Evolutionary conservation across 2,888 invertebrate species (phyloP).

Genomic region (Tyria jacobaeae): DNA sequence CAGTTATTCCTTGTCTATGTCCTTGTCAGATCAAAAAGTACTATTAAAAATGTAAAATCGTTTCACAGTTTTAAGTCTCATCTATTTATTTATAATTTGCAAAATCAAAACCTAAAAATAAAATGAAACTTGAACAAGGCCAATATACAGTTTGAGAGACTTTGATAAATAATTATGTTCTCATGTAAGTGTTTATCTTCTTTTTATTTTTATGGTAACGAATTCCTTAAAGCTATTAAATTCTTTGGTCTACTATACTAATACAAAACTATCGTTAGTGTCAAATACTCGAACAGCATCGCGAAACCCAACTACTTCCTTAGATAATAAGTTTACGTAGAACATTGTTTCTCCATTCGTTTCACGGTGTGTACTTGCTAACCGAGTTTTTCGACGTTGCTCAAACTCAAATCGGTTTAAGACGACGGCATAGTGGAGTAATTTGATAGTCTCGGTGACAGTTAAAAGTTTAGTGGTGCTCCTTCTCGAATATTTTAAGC

Average conservation of each 20-base stretch:
- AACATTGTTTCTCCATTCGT: conserved; percentile 79
- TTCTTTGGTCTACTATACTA: not conserved
- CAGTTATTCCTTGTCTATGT: too few relatives aligned
- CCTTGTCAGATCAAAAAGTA: too few relatives aligned
- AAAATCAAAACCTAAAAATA: too few relatives aligned
- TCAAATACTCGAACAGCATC: conserved; percentile 39
- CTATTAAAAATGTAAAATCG: too few relatives aligned
- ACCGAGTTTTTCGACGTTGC: conserved; percentile 67
- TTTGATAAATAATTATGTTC: too few relatives aligned
- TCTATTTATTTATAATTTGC: too few relatives aligned
- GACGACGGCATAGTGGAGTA: conserved; percentile 38
- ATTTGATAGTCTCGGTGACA: conserved; percentile 35
- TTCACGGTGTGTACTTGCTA: conserved; percentile 60
- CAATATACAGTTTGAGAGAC: too few relatives aligned
- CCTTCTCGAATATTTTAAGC: not conserved
- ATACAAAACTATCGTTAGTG: conserved; percentile 5
- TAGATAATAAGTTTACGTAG: conserved; percentile 75
- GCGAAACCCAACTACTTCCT: conserved; percentile 33
- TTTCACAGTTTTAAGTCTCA: too few relatives aligned
- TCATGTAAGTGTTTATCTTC: too few relatives aligned
- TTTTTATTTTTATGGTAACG: too few relatives aligned
- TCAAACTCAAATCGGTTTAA: conserved; percentile 60
- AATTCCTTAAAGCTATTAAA: too few relatives aligned
- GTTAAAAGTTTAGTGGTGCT: conserved; percentile 15
- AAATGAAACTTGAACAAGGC: too few relatives aligned